These are phyloP conservation scores for Corbicula japonica DNA, from an alignment of 2,888 invertebrate species.

Conservation along the genomic window DNA sequence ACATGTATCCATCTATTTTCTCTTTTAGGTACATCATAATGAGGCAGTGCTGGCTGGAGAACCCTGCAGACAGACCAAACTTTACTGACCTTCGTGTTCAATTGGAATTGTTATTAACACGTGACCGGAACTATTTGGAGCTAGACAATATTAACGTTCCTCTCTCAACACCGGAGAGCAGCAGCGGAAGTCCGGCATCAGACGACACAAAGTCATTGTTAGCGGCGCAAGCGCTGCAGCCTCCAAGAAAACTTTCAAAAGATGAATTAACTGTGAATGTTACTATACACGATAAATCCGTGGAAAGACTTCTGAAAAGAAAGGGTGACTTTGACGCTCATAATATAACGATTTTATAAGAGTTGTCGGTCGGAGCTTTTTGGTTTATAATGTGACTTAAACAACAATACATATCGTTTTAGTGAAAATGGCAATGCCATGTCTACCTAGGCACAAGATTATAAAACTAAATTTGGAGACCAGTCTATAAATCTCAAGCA, in stretches of 20 bases:
- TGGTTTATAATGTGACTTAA: too few relatives aligned
- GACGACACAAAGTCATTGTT: slow-evolving; percentile 68
- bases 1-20: background rate
- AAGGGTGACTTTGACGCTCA: slow-evolving; percentile 70
- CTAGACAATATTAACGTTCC: slow-evolving; percentile 84
- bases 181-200: slow-evolving; percentile 73
- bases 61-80: slow-evolving; percentile 80
- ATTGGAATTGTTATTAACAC: slow-evolving; percentile 81
- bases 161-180: slow-evolving; percentile 79
- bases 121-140: slow-evolving; percentile 83
- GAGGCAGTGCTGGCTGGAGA: slow-evolving; percentile 84
- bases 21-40: slow-evolving; percentile 83
- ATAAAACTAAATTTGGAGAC: too few relatives aligned
- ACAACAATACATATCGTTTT: too few relatives aligned
- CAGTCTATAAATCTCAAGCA: too few relatives aligned
- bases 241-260: slow-evolving; percentile 61
- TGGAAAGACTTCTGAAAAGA: slow-evolving; percentile 72
- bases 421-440: too few relatives aligned
- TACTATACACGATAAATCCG: slow-evolving; percentile 77
- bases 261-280: slow-evolving; percentile 74
- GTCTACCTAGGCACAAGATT: too few relatives aligned
- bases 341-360: slow-evolving; percentile 65
- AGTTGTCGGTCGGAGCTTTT: background rate
- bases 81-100: slow-evolving; percentile 82
- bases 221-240: slow-evolving; percentile 64